A percentile compares a stretch with the other conserved stretches of the same genome.
Evolutionary conservation across 2,888 invertebrate species (phyloP).

Genomic region (Palloptera scutellata): DNA sequence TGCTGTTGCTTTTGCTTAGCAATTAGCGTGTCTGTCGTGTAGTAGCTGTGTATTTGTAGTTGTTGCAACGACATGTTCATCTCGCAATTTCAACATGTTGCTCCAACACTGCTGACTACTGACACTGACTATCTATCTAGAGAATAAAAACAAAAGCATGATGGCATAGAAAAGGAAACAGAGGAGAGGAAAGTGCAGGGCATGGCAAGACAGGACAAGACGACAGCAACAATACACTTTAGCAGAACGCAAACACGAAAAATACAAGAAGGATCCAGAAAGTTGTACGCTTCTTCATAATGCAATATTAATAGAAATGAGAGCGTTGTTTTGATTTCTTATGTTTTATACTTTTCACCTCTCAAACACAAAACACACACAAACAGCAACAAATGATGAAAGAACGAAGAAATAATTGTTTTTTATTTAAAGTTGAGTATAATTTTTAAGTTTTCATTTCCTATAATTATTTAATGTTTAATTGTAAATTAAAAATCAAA

Average conservation of each 20-base stretch:
- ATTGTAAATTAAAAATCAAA: conserved; percentile 13
- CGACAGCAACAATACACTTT: background rate
- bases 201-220: background rate
- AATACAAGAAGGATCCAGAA: background rate
- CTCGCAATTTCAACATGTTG: no score
- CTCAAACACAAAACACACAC: no score
- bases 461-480: conserved; percentile 1
- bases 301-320: no score
- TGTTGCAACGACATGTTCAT: no score
- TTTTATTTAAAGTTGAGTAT: conserved; percentile 21
- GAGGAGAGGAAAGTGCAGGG: background rate
- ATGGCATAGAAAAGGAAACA: background rate
- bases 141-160: background rate
- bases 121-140: no score
- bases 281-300: no score
- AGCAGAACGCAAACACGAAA: background rate
- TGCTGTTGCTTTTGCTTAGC: no score
- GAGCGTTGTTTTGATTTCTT: conserved; percentile 3
- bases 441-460: conserved; percentile 22
- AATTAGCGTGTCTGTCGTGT: no score
- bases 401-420: background rate
- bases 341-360: background rate
- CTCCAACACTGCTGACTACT: no score
- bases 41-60: no score
- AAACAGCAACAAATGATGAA: no score